Base-by-base conservation (phyloP, 2,888 invertebrate genomes). In the Cephalotes varians region DNA sequence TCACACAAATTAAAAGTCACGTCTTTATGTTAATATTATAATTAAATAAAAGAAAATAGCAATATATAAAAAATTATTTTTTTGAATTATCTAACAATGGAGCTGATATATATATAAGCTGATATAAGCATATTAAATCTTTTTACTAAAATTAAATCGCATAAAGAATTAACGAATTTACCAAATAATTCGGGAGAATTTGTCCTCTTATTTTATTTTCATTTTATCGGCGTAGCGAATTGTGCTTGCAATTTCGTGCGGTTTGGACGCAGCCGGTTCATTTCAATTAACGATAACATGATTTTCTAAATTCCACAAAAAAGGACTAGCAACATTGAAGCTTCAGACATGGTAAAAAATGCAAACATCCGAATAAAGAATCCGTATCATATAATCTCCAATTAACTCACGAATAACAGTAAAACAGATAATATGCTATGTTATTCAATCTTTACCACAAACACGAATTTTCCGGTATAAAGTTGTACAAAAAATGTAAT, bases 211-310 rank as follows among this genome's bases (percentile, higher is more conserved):
- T 85, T 86, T 71, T 81, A 82, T 79, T 85, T 86, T 71, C 81
- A 82, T 79, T 87, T 87, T 87, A 87, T 87, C 85, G 81, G 65
- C 81, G 69, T 28, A 54, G 56, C 72, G 34, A 65, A 56, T 81
- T 73, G 65, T 71, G 76, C 67, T 84, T 77, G 86, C 85, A 88
- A 90, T 90, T 88, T 85, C 86, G 83, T 85, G 86, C 85, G 88
- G 90, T 90, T 90, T 90, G 89, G 91, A 62, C 91, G 84, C 92
- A 92, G 92, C 91, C 91, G 92, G 90, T 92, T 82, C 86, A 83
- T 91, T 91, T 91, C 90, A 88, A 90, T 91, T 90, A 90, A 88
- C 85, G 85, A 85, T 92, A 92, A 92, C 88, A 86, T 90, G 86
- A 72, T 92, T 92, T 90, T 82, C 71, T 73, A 81, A 83, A 65